A percentile compares a stretch with the other conserved stretches of the same genome.
Conservation (phyloP, 2,888 invertebrate genomes). For the Lithosia quadra region DNA sequence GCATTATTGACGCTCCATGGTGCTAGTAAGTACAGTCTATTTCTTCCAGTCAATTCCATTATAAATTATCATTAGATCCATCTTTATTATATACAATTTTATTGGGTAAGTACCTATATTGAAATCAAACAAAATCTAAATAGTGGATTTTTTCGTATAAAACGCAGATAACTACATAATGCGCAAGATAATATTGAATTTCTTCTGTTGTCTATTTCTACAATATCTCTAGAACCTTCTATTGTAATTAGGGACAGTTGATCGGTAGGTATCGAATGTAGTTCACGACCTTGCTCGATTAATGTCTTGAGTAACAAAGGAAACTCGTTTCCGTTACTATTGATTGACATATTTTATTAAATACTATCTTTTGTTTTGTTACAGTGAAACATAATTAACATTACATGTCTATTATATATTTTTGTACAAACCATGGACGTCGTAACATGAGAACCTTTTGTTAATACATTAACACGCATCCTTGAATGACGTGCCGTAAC, state of each 20-base stretch:
- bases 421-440: background rate
- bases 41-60: too few relatives aligned
- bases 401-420: background rate
- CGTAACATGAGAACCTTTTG: slow-evolving; percentile 33
- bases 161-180: too few relatives aligned
- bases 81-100: too few relatives aligned
- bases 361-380: background rate
- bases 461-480: slow-evolving; percentile 35
- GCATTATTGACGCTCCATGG: too few relatives aligned
- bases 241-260: slow-evolving; percentile 2
- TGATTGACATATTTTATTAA: slow-evolving; percentile 1
- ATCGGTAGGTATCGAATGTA: background rate
- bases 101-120: too few relatives aligned
- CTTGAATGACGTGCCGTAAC: slow-evolving; percentile 16
- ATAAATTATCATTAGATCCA: too few relatives aligned
- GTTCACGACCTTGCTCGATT: slow-evolving; percentile 22
- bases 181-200: too few relatives aligned
- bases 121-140: too few relatives aligned
- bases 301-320: slow-evolving; percentile 31
- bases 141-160: too few relatives aligned
- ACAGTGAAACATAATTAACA: background rate
- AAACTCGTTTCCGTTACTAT: slow-evolving; percentile 30
- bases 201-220: background rate
- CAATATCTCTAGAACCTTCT: background rate
- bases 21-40: too few relatives aligned